Conservation (phyloP, 2,888 invertebrate species). For the Protophormia terraenovae region DNA sequence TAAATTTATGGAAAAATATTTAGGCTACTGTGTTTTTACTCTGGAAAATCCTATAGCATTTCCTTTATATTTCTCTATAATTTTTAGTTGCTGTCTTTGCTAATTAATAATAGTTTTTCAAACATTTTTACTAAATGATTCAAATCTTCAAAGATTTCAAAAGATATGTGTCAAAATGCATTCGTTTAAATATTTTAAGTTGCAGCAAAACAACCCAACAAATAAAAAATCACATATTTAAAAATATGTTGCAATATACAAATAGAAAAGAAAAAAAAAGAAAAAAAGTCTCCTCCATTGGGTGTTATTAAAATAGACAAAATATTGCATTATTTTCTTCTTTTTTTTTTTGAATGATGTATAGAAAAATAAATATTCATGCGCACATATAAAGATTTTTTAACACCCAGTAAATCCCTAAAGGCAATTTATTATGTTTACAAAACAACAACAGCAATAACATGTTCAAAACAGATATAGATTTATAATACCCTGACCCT, state of each 20-base stretch:
- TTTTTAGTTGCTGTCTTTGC: no score
- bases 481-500: slow-evolving; percentile 64
- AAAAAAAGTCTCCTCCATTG: slow-evolving; percentile 30
- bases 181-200: no score
- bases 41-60: no score
- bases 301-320: slow-evolving; percentile 59
- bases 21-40: no score
- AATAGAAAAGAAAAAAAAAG: no score
- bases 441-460: slow-evolving; percentile 37
- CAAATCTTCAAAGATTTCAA: background rate
- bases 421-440: slow-evolving; percentile 63
- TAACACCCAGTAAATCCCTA: slow-evolving; percentile 48
- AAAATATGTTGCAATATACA: slow-evolving; percentile 45
- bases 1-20: no score
- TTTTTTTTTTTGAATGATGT: background rate
- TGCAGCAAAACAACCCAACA: background rate
- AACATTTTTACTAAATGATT: slow-evolving; percentile 31
- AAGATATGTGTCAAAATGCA: background rate
- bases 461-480: slow-evolving; percentile 49
- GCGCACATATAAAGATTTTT: background rate
- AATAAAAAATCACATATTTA: background rate
- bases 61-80: no score
- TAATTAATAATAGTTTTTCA: no score
- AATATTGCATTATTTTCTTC: slow-evolving; percentile 36
- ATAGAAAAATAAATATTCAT: slow-evolving; percentile 13